Evolutionary conservation across 2,113 vertebrate genomes (phyloP).

Genomic region (Nannospalax galili): DNA sequence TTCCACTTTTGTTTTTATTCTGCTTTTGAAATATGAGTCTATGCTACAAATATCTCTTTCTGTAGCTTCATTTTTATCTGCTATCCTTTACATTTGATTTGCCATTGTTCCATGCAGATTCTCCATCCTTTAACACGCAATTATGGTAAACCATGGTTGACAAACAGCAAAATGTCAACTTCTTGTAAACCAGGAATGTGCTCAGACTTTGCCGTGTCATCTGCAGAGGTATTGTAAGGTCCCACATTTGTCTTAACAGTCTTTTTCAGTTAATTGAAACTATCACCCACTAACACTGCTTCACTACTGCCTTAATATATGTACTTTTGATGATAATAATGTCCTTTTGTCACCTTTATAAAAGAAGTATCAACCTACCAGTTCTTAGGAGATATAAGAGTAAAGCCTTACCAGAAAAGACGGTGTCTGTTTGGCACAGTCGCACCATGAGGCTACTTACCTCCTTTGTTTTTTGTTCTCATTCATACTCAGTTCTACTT

Average conservation of each 20-base stretch:
- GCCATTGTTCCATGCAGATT: constrained; percentile 97
- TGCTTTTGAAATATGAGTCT: constrained; percentile 71
- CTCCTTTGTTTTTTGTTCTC: neutral
- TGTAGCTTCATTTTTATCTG: constrained; percentile 82
- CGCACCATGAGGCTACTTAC: neutral
- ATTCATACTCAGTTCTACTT: neutral
- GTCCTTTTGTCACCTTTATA: constrained; percentile 60
- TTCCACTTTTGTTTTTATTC: constrained; percentile 73
- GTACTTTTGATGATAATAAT: constrained; percentile 62
- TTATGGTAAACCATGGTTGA: constrained; percentile 99
- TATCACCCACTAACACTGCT: constrained; percentile 81
- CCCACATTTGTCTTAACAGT: constrained; percentile 81
- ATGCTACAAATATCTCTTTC: constrained; percentile 75
- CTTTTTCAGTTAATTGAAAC: constrained; percentile 74
- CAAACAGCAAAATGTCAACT: constrained; percentile 99
- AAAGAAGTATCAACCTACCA: constrained; percentile 23
- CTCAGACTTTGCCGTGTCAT: constrained; percentile 94
- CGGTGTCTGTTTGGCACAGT: neutral
- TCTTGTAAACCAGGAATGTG: constrained; percentile 97
- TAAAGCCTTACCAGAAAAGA: neutral
- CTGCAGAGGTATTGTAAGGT: constrained; percentile 97
- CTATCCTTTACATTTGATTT: constrained; percentile 91
- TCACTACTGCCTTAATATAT: constrained; percentile 62
- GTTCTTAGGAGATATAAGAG: neutral
- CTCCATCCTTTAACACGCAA: constrained; percentile 98